Conservation (phyloP, 2,113 vertebrate species). For the Corvus hawaiiensis region DNA sequence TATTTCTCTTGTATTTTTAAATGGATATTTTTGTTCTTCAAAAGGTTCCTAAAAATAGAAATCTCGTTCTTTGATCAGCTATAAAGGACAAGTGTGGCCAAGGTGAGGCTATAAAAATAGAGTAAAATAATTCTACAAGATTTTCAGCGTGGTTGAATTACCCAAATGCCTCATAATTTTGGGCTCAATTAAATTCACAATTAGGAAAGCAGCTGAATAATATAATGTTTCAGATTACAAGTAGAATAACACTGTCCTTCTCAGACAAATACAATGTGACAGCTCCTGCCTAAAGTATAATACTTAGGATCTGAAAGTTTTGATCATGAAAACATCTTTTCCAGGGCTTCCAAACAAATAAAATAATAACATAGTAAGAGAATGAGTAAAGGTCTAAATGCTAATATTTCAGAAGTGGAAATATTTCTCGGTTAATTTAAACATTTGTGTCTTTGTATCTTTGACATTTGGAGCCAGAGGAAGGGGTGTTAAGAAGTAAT, state of each 20-base stretch:
- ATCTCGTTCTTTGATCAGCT: neutral
- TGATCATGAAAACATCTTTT: neutral
- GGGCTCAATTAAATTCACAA: constrained; percentile 1
- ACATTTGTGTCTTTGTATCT: constrained; percentile 36
- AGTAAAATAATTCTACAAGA: neutral
- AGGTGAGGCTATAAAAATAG: neutral
- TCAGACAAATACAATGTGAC: neutral
- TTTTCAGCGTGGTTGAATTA: neutral
- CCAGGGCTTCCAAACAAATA: constrained; percentile 12
- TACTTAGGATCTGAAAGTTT: neutral
- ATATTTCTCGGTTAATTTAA: constrained; percentile 50
- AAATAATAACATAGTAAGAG: neutral
- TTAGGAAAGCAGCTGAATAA: neutral
- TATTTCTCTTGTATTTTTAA: neutral
- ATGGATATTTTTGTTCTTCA: neutral
- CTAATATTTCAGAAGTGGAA: constrained; percentile 33
- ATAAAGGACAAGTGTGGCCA: neutral
- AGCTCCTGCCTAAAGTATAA: neutral
- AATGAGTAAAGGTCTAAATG: neutral
- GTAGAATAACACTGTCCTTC: neutral
- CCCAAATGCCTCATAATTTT: neutral
- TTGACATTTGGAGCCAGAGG: constrained; percentile 57
- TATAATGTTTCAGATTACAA: neutral
- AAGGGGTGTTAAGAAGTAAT: constrained; percentile 33
- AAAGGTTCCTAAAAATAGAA: neutral